A percentile compares a stretch with the other conserved stretches of the same genome.
phyloP scores from a whole-genome alignment of 2,113 vertebrate species.

The Sinocyclocheilus grahami region DNA sequence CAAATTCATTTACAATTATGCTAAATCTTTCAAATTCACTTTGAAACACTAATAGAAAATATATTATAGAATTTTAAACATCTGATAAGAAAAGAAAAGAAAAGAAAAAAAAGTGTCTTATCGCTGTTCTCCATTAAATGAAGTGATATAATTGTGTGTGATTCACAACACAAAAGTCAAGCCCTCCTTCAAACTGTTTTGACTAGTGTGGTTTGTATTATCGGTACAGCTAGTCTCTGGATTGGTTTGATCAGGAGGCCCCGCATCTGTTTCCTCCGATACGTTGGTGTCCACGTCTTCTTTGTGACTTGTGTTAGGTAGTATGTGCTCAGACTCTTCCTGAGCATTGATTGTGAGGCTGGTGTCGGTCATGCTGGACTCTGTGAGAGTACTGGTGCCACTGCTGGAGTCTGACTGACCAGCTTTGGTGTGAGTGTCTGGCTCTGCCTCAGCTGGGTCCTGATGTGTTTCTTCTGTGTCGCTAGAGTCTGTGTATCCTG shows the following conservation, averaged over 20 bases:
- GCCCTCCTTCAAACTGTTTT: background rate
- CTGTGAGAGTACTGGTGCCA: constrained; percentile 1
- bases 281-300: background rate
- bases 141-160: background rate
- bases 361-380: constrained; percentile 12
- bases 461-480: background rate
- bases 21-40: background rate
- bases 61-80: background rate
- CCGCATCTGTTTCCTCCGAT: background rate
- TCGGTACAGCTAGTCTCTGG: background rate
- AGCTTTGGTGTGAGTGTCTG: background rate
- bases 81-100: background rate
- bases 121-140: background rate
- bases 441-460: constrained; percentile 7
- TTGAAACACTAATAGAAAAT: constrained; percentile 15
- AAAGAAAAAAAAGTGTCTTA: background rate
- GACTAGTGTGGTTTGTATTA: too few relatives aligned
- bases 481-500: constrained; percentile 48
- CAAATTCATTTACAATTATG: constrained; percentile 22
- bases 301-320: constrained; percentile 1
- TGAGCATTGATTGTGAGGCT: constrained; percentile 6
- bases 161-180: constrained; percentile 2
- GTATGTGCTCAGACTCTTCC: constrained; percentile 2
- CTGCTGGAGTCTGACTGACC: constrained; percentile 27
- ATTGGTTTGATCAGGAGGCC: background rate